Evolutionary conservation across 2,797 vertebrate genomes (phyloP), one percentile per base, ranked within the genome.

Genomic region (Cirrhinus mrigala): DNA sequence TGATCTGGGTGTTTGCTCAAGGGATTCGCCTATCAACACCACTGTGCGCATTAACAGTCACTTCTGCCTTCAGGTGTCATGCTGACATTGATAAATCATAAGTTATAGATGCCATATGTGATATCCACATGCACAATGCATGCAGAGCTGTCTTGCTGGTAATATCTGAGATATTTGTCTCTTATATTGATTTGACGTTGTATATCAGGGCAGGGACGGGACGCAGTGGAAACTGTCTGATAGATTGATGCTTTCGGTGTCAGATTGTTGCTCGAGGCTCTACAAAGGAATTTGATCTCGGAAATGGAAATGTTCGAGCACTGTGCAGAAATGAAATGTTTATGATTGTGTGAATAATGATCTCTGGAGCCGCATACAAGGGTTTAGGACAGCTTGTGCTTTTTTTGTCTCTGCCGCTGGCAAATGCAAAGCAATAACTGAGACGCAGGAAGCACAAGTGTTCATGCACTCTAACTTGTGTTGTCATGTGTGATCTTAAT

Each of bases 311-410:
- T 68, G 82, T 77, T 77, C 1, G 12, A 64, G 29, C 4, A 0
- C 29, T 3, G 62, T 56, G 48, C 60, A 83, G 60, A 81, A 76
- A 76, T 84, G 29, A 84, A 84, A 77, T 69, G 82, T 84, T 84
- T 77, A 77, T 77, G 73, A 56, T 77, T 68, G 73, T 69, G 29
- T 77, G 60, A 83, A 83, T 52, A 66, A 60, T 60, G 79, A 58
- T 82, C 54, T 76, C 40, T 82, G 77, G 37, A 62, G 40, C 78
- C 14, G 52, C 4, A 2, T 56, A 24, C 2, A 44, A 20, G 75
- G 52, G 75, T 60, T 77, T 77, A 77, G 7, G 75, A 77, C 33
- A 56, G 77, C 16, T 50, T 29, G 40, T 64, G 18, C 24, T 79
- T 79, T 33, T 48, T 29, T 48, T 50, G 29, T 40, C 20, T 58